phyloP scores from a whole-genome alignment of 2,113 vertebrate species.

The Ploceus nigricollis region DNA sequence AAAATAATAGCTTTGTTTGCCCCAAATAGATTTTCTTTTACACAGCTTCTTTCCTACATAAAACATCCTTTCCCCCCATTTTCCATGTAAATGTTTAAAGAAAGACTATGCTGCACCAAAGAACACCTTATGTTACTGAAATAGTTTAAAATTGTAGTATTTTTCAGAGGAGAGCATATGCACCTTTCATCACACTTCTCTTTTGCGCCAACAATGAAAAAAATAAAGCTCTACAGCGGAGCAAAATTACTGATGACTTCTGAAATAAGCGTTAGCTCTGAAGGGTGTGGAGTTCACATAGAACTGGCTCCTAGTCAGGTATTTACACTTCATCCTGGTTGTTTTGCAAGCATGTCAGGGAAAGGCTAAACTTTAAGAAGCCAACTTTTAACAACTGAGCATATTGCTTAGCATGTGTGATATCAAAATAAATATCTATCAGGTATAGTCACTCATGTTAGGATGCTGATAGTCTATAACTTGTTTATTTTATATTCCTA shows the following conservation, averaged over 20 bases:
- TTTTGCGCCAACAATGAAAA: not conserved
- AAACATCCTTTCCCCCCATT: not conserved
- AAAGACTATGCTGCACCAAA: not conserved
- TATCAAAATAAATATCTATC: not conserved
- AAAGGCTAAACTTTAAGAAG: not conserved
- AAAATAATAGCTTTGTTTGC: not conserved
- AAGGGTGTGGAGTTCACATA: not conserved
- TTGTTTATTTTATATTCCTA: not conserved
- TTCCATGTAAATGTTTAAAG: not conserved
- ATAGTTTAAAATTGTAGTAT: not conserved
- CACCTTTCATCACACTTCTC: not conserved
- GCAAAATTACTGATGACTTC: not conserved
- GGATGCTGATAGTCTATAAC: not conserved
- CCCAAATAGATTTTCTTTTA: not conserved
- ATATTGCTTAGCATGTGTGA: not conserved
- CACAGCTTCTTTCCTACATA: not conserved
- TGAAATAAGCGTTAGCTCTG: not conserved
- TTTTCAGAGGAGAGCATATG: not conserved
- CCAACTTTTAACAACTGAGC: not conserved
- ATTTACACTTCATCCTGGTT: not conserved
- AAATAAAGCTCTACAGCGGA: not conserved
- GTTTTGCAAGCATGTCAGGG: not conserved
- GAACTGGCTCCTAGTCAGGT: not conserved
- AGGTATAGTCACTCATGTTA: not conserved
- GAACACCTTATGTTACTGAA: not conserved